These are phyloP conservation scores for Pionites leucogaster DNA, from an alignment of 2,113 vertebrate species.

Conservation along the genomic window DNA sequence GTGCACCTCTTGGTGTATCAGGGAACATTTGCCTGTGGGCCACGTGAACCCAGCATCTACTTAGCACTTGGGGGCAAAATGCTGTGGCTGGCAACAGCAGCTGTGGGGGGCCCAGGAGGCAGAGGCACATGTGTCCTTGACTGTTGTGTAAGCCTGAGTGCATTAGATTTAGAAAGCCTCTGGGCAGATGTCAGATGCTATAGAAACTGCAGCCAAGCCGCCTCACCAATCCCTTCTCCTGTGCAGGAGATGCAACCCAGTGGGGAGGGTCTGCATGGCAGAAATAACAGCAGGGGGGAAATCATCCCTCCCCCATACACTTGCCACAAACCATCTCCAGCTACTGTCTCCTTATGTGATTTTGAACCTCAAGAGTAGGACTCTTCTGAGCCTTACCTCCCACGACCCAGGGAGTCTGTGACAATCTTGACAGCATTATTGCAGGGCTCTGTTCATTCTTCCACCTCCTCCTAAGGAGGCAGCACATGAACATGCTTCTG, in stretches of 20 bases:
- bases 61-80: neutral
- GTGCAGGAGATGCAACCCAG: neutral
- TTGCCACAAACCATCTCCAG: neutral
- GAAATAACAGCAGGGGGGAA: neutral
- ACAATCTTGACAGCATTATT: conserved; percentile 15
- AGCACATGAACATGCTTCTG: neutral
- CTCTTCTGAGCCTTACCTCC: conserved; percentile 18
- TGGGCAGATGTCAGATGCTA: neutral
- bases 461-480: neutral
- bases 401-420: neutral
- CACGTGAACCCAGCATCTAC: neutral
- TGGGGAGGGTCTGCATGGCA: neutral
- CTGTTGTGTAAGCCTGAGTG: neutral
- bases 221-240: neutral
- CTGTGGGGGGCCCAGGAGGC: neutral
- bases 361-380: neutral
- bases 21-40: neutral
- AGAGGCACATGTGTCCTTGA: neutral
- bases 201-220: neutral
- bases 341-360: neutral
- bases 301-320: neutral
- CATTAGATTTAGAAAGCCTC: neutral
- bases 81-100: neutral
- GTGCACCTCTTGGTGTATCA: neutral
- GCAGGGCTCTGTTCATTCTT: conserved; percentile 7